Conservation (phyloP, 2,888 invertebrate species). For the Amphiduros pacificus region DNA sequence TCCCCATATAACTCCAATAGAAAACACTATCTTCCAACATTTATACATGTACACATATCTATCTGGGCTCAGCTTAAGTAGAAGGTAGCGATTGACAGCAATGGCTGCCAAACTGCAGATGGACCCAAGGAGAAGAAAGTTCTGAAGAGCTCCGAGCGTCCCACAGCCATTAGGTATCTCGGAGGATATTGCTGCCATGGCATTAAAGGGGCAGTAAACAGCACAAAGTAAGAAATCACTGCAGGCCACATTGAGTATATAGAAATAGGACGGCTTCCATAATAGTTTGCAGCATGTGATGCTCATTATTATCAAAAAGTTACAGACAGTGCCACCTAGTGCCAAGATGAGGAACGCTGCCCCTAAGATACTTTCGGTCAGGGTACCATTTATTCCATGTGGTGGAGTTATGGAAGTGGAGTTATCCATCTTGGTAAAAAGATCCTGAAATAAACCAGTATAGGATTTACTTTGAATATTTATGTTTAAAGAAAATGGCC, state of each 20-base stretch:
- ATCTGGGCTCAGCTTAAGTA: slow-evolving; percentile 8
- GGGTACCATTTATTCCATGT: too few relatives aligned
- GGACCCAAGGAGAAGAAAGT: neutral
- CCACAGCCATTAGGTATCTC: neutral
- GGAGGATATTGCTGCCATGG: neutral
- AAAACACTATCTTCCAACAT: neutral
- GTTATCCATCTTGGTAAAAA: too few relatives aligned
- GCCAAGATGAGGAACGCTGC: neutral
- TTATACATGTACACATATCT: too few relatives aligned
- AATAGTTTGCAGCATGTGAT: neutral
- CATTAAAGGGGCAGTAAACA: slow-evolving; percentile 9
- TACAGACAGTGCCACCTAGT: neutral
- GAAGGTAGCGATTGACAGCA: slow-evolving; percentile 16
- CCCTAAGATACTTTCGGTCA: too few relatives aligned
- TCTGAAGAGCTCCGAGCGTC: slow-evolving; percentile 1
- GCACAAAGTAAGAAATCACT: slow-evolving; percentile 15
- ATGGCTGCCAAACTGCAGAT: slow-evolving; percentile 11
- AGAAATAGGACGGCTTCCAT: slow-evolving; percentile 14
- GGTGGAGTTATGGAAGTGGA: too few relatives aligned
- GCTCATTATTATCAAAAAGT: slow-evolving; percentile 3
- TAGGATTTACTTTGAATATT: too few relatives aligned
- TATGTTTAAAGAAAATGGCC: too few relatives aligned
- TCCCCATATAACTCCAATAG: slow-evolving; percentile 2
- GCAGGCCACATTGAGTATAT: slow-evolving; percentile 11
- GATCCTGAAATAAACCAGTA: too few relatives aligned